Evolutionary conservation across 2,113 vertebrate genomes (phyloP).

Genomic region (Dasyornis broadbenti): DNA sequence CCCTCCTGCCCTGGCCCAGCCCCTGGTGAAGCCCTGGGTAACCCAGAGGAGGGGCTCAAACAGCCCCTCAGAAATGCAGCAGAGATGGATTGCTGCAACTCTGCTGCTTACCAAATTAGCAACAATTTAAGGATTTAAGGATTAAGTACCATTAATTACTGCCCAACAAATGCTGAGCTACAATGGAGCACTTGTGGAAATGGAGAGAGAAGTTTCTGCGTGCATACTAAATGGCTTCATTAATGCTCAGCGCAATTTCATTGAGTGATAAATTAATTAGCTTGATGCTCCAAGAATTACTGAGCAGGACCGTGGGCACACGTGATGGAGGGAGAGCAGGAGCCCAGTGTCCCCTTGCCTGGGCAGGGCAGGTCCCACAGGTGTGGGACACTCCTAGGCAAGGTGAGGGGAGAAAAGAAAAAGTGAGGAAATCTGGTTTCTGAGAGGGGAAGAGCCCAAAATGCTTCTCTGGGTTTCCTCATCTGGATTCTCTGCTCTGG

Average conservation of each 20-base stretch:
- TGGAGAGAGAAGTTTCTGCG: constrained; percentile 40
- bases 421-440: background rate
- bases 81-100: constrained; percentile 1
- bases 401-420: background rate
- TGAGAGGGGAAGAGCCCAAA: background rate
- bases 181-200: constrained; percentile 58
- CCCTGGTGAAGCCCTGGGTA: background rate
- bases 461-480: background rate
- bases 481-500: background rate
- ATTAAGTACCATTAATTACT: constrained; percentile 74
- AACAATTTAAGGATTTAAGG: constrained; percentile 68
- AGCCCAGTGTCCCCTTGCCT: background rate
- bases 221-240: constrained; percentile 63
- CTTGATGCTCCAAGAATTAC: constrained; percentile 20
- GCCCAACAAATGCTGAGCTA: constrained; percentile 65
- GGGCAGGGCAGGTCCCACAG: background rate
- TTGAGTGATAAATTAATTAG: constrained; percentile 43
- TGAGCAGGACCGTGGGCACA: background rate
- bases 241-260: constrained; percentile 28
- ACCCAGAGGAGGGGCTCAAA: background rate
- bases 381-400: background rate
- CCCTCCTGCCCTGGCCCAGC: background rate
- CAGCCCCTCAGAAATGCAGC: background rate
- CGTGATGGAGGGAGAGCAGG: background rate
- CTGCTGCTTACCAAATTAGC: constrained; percentile 66